These are phyloP conservation scores for Hemibates koningsi DNA, from an alignment of 2,113 vertebrate species.

Conservation along the genomic window DNA sequence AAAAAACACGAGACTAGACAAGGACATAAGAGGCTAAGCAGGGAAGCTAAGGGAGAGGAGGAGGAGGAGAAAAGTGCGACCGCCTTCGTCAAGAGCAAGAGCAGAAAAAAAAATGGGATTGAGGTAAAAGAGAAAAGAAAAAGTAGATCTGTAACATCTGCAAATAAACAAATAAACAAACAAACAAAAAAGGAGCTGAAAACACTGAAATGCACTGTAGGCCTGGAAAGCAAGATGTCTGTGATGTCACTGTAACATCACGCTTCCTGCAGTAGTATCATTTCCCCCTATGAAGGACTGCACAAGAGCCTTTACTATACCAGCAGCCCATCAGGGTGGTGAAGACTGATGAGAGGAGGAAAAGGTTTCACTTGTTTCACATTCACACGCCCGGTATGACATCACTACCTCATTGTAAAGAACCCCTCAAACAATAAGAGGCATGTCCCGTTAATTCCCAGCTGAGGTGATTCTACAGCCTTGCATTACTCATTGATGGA, in stretches of 20 bases:
- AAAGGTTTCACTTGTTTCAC: neutral
- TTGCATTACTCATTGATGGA: conserved; percentile 40
- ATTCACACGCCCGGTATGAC: neutral
- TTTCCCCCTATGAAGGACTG: neutral
- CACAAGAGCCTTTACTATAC: neutral
- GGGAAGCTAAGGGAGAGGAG: too few species aligned
- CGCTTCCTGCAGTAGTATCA: neutral
- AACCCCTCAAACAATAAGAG: conserved; percentile 2
- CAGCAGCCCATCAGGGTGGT: neutral
- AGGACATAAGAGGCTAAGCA: too few species aligned
- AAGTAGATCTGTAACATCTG: neutral
- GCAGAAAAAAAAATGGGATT: neutral
- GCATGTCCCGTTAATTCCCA: conserved; percentile 16
- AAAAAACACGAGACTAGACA: too few species aligned
- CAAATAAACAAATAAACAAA: neutral
- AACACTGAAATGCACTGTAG: neutral
- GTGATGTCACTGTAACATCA: neutral
- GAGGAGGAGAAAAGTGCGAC: too few species aligned
- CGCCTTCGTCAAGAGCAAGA: too few species aligned
- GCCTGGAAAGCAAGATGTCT: neutral
- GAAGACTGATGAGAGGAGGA: neutral
- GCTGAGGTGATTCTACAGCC: conserved; percentile 1
- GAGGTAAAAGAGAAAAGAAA: neutral
- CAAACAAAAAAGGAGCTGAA: neutral
- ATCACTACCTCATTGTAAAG: neutral